Percentiles rank a stretch among this genome's conserved stretches.
Evolutionary conservation across 2,113 vertebrate species (phyloP).

Genomic region (Brienomyrus brachyistius): DNA sequence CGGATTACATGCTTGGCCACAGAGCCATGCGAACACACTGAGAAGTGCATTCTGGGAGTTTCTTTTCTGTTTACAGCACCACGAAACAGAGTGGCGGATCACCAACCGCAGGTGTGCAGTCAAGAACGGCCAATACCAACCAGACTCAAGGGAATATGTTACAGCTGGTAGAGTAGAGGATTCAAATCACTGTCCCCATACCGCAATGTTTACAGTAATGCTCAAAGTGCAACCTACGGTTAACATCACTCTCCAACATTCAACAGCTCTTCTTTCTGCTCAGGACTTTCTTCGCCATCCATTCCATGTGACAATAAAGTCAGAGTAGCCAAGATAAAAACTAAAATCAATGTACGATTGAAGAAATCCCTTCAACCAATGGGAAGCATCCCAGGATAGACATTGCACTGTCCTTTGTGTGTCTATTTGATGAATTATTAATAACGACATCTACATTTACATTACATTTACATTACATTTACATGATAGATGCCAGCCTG

Average conservation of each 20-base stretch:
- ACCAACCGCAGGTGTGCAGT: not conserved
- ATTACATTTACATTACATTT: slow-evolving; percentile 9
- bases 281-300: not conserved
- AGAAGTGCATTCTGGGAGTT: not conserved
- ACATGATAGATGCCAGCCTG: not conserved
- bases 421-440: not conserved
- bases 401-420: not conserved
- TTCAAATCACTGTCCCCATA: not conserved
- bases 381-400: not conserved
- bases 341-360: not conserved
- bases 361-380: not conserved
- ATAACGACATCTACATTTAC: slow-evolving; percentile 1
- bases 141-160: not conserved
- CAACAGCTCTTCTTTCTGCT: not conserved
- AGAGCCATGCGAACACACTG: not conserved
- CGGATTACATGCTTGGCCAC: not conserved
- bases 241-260: not conserved
- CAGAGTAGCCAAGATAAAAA: not conserved
- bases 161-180: not conserved
- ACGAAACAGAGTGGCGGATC: too few species aligned
- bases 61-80: not conserved
- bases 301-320: not conserved
- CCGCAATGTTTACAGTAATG: not conserved
- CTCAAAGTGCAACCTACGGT: not conserved
- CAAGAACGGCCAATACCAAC: not conserved